Percentiles rank a stretch among this genome's conserved stretches.
phyloP scores from a whole-genome alignment of 2,113 vertebrate species.

The Strigops habroptila region DNA sequence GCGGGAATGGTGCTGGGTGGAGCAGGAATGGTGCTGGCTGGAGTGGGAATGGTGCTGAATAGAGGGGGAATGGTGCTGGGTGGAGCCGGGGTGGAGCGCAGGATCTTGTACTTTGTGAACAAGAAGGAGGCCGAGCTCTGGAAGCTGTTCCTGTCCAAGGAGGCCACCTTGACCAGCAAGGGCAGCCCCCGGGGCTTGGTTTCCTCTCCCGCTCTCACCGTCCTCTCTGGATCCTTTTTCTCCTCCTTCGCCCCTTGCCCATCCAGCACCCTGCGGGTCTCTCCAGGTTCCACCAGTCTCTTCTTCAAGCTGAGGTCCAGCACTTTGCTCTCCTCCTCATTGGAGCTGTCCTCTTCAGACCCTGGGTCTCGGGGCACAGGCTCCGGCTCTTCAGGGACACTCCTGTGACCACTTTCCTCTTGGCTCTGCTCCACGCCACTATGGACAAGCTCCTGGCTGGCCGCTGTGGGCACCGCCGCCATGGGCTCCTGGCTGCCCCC shows the following conservation, averaged over 20 bases:
- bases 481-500: background rate
- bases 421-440: background rate
- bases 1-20: too few species aligned
- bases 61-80: accelerated
- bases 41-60: background rate
- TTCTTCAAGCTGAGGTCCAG: conserved; percentile 65
- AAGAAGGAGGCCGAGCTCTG: conserved; percentile 73
- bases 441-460: accelerated
- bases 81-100: background rate
- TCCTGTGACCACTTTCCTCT: background rate
- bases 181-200: accelerated
- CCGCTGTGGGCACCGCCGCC: background rate
- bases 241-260: background rate
- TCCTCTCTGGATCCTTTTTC: background rate
- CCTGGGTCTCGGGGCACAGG: accelerated
- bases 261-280: accelerated
- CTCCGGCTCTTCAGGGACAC: background rate
- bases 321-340: accelerated
- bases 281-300: background rate
- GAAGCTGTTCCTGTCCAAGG: conserved; percentile 45
- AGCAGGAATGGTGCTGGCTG: accelerated
- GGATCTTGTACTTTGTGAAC: conserved; percentile 76
- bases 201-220: background rate
- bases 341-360: background rate
- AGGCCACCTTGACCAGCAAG: background rate